These are phyloP conservation scores for Chlorodrepanis virens DNA, from an alignment of 2,113 vertebrate genomes.

Conservation along the genomic window DNA sequence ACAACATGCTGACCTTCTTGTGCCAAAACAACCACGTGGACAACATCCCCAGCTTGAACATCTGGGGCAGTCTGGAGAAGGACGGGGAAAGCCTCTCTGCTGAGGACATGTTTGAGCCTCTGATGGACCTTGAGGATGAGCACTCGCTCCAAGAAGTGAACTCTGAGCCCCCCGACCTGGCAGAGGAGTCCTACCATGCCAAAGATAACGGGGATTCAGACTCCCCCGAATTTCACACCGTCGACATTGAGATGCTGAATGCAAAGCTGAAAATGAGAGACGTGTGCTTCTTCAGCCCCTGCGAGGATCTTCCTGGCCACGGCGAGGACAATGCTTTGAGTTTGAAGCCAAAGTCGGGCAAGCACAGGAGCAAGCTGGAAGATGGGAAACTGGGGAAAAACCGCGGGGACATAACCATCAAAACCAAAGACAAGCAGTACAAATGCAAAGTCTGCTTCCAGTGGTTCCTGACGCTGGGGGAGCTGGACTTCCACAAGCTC, in stretches of 20 bases:
- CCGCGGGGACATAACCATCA: conserved; percentile 70
- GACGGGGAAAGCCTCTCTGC: conserved; percentile 25
- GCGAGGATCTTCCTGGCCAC: conserved; percentile 59
- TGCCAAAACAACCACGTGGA: conserved; percentile 66
- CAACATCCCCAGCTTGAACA: conserved; percentile 53
- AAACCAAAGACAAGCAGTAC: conserved; percentile 86
- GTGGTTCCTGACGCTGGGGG: conserved; percentile 89
- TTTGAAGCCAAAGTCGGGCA: conserved; percentile 26
- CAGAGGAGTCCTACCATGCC: not conserved
- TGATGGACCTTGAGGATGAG: conserved; percentile 64
- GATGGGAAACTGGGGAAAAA: conserved; percentile 68
- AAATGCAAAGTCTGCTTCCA: conserved; percentile 97
- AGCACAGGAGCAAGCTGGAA: conserved; percentile 56
- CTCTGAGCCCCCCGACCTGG: conserved; percentile 60
- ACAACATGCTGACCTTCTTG: conserved; percentile 53
- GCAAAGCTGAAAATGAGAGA: conserved; percentile 81
- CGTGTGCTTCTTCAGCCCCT: conserved; percentile 75
- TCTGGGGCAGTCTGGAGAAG: conserved; percentile 73
- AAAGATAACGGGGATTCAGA: not conserved
- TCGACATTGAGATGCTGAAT: conserved; percentile 79
- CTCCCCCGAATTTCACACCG: conserved; percentile 67
- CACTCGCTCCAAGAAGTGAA: conserved; percentile 17
- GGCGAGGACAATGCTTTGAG: not conserved
- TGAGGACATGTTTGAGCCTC: conserved; percentile 55
- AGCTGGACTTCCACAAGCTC: conserved; percentile 93